Conservation (phyloP, 2,888 invertebrate genomes). For the Platycheirus rosarum region DNA sequence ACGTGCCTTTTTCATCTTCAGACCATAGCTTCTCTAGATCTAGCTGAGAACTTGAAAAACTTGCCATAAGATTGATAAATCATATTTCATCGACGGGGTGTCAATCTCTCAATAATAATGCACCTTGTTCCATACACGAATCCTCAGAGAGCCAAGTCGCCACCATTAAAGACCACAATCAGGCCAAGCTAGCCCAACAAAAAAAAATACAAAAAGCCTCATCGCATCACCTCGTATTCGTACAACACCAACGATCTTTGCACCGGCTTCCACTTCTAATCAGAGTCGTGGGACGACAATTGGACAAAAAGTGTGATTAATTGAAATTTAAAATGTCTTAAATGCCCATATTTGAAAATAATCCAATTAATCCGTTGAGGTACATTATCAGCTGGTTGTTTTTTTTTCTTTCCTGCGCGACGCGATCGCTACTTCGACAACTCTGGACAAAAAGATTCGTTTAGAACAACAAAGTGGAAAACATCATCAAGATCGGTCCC, state of each 20-base stretch:
- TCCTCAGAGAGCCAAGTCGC: constrained; percentile 54
- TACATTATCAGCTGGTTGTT: constrained; percentile 61
- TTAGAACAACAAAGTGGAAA: constrained; percentile 40
- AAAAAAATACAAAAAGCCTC: too few species aligned
- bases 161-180: constrained; percentile 6
- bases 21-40: neutral
- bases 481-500: constrained; percentile 7
- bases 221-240: neutral
- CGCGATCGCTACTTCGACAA: neutral
- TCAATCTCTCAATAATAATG: constrained; percentile 67
- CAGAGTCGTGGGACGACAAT: constrained; percentile 59
- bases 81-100: constrained; percentile 64
- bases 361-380: constrained; percentile 75
- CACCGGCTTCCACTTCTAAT: constrained; percentile 8
- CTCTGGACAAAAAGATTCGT: constrained; percentile 18
- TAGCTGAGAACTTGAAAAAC: constrained; percentile 34
- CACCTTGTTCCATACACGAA: constrained; percentile 33
- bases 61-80: constrained; percentile 59
- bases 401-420: constrained; percentile 12
- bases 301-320: constrained; percentile 72
- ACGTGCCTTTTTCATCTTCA: constrained; percentile 7
- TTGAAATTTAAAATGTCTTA: constrained; percentile 72
- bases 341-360: constrained; percentile 72
- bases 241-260: constrained; percentile 26
- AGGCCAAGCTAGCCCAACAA: constrained; percentile 20